Evolutionary conservation across 2,888 invertebrate genomes (phyloP), one percentile per base, ranked within the genome.

Genomic region (Lysandra coridon): DNA sequence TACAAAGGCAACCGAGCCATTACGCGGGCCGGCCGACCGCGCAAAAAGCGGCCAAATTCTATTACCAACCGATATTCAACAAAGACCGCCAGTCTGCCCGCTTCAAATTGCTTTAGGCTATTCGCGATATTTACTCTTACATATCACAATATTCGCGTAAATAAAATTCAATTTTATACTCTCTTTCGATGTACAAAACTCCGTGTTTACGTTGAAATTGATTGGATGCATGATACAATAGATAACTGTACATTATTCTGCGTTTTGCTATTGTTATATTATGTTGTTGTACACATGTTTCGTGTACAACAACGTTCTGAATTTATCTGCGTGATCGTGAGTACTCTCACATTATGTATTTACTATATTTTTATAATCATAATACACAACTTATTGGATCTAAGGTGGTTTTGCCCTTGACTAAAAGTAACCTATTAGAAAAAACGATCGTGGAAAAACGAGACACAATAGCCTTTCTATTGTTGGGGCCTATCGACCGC

Each of bases 1-100:
- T 93, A 93, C 91, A 92, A 91, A 93, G 90, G 93, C 92, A 90
- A 89, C 91, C 89, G 90, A 91, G 90, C 90, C 89, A 92, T 93
- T 93, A 91, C 91, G 90, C 88, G 90, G 90, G 86, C 87, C 88
- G 87, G 87, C 86, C 87, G 87, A 88, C 90, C 90, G 87, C 91
- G 91, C 93, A 94, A 94, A 94, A 94, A 94, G 92, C 93, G 91
- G 86, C 89, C 92, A 92, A 94, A 94, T 94, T 94, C 94, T 93
- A 94, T 94, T 94, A 94, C 93, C 88, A 88, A 86, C 89, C 91
- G 91, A 94, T 94, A 94, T 93, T 91, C 93, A 94, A 94, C 94
- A 93, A 93, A 94, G 94, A 93, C 92, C 94, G 88, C 92, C 88
- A 88, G 86, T 86, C 88, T 86, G 87, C 89, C 89, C 90, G 91